Conservation (phyloP, 2,113 vertebrate species). For the Thalassoma bifasciatum region DNA sequence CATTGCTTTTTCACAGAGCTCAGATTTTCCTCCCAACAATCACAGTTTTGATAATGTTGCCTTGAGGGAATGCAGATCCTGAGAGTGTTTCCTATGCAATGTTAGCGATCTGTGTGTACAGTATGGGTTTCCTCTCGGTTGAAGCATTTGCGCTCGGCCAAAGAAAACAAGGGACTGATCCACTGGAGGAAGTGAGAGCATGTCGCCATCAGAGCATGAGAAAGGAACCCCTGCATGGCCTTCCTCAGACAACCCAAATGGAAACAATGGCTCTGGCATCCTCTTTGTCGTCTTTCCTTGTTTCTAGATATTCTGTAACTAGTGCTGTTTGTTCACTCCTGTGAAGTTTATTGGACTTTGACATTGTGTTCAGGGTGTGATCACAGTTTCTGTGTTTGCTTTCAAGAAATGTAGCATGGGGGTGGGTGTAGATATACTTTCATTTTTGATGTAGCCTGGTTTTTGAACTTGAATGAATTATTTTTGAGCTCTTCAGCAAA, state of each 20-base stretch:
- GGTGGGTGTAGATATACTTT: neutral
- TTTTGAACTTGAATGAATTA: too few species aligned
- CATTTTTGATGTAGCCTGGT: too few species aligned
- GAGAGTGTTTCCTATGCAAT: slow-evolving; percentile 43
- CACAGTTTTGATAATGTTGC: slow-evolving; percentile 55
- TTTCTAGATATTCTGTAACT: slow-evolving; percentile 5
- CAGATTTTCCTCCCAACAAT: slow-evolving; percentile 47
- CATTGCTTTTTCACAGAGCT: slow-evolving; percentile 13
- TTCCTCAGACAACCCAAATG: slow-evolving; percentile 50
- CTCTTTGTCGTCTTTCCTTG: slow-evolving; percentile 17
- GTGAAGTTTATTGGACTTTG: slow-evolving; percentile 18
- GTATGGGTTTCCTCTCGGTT: slow-evolving; percentile 41
- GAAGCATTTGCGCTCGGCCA: slow-evolving; percentile 31
- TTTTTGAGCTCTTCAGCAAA: too few species aligned
- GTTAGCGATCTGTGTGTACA: slow-evolving; percentile 32
- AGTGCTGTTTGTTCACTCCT: neutral
- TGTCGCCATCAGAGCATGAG: slow-evolving; percentile 65
- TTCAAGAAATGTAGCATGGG: neutral
- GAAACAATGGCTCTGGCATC: slow-evolving; percentile 59
- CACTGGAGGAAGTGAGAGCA: slow-evolving; percentile 57
- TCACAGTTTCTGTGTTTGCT: slow-evolving; percentile 1
- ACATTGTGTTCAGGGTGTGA: neutral
- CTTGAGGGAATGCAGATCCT: slow-evolving; percentile 36
- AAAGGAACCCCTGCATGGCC: slow-evolving; percentile 55
- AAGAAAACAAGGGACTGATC: slow-evolving; percentile 63